A percentile compares a stretch with the other conserved stretches of the same genome.
Conservation (phyloP, 2,113 vertebrate species). For the Crocuta crocuta region DNA sequence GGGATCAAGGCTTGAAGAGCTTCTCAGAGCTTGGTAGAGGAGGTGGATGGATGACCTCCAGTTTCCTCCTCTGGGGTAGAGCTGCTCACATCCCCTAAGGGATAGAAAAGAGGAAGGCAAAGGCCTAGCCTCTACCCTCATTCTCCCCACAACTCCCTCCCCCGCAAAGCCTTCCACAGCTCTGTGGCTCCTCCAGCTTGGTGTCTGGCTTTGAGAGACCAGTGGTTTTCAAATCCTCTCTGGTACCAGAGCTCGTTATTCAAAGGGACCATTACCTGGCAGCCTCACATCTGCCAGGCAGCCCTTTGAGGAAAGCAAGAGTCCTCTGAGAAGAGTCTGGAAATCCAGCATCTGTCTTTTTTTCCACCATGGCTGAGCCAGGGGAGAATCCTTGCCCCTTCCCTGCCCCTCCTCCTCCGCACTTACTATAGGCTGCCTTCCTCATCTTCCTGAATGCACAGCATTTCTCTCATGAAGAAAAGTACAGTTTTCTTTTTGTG, state of each 20-base stretch:
- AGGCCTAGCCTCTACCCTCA: background rate
- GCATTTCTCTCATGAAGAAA: background rate
- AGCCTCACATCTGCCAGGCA: background rate
- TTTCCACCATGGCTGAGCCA: background rate
- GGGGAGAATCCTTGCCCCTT: background rate
- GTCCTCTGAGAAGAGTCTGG: background rate
- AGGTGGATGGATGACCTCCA: background rate
- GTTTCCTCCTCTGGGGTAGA: background rate
- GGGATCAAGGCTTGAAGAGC: background rate
- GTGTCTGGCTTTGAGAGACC: background rate
- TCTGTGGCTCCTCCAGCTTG: background rate
- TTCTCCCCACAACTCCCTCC: background rate
- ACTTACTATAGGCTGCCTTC: background rate
- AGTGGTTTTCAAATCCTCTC: background rate
- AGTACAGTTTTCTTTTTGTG: background rate
- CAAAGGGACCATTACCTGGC: background rate
- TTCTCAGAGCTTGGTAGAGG: background rate
- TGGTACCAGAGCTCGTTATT: background rate
- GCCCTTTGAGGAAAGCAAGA: background rate
- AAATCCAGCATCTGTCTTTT: background rate
- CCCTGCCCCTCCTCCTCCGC: rapidly evolving
- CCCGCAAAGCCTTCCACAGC: background rate
- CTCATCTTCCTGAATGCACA: background rate
- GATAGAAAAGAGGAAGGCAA: background rate
- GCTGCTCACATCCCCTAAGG: background rate